Base-by-base conservation (phyloP, 2,113 vertebrate genomes). In the Salvelinus fontinalis region DNA sequence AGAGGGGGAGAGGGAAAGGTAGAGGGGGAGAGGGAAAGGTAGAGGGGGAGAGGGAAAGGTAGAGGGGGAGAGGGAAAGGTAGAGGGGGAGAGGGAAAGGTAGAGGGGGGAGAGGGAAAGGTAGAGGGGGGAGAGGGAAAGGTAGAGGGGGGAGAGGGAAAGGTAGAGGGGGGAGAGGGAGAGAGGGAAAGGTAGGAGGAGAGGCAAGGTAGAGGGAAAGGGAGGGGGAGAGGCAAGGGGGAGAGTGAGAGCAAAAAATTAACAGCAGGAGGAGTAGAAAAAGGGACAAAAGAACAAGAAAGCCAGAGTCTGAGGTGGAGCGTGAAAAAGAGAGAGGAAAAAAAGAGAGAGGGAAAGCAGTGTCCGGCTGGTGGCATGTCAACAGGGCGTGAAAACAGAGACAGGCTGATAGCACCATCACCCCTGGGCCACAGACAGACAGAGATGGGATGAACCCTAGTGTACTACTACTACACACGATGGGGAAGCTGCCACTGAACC, bases 381-480 rank as follows among this genome's bases (percentile, higher is more conserved):
- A 81, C 83, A 64, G 79, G 81, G 78, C 87, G 85, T 74, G 89
- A 91, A 89, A 90, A 90, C 76, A 76, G 82, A 90, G 39, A 91
- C 89, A 80, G 83, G 88, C 81, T 84, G 88, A 92, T 88, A 87
- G 87, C 81, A 81, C 85, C 75, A 84, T 86, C 83, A 82, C 86
- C 79, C 83, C 81, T 39, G 80, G 88, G 81, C 70, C 89, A 34
- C 70, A 51, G 79, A 80, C n/a, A 75, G 49, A 57, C 13, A 57
- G 54, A 57, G 54, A 57, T 3, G 4, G 39, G 16, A 57, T 57
- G 54, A 14, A 57, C 54, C 16, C 13, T 57, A 44, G 39, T 44
- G 8, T 44, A 44, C 39, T 44, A 44, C 39, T 44, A 44, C 39
- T 44, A 44, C 8, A 44, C 39, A 9, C 39, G 2, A 44, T 2